Percentiles rank a stretch among this genome's conserved stretches.
These are phyloP conservation scores for Danionella cerebrum DNA, from an alignment of 2,113 vertebrate species.

Conservation along the genomic window DNA sequence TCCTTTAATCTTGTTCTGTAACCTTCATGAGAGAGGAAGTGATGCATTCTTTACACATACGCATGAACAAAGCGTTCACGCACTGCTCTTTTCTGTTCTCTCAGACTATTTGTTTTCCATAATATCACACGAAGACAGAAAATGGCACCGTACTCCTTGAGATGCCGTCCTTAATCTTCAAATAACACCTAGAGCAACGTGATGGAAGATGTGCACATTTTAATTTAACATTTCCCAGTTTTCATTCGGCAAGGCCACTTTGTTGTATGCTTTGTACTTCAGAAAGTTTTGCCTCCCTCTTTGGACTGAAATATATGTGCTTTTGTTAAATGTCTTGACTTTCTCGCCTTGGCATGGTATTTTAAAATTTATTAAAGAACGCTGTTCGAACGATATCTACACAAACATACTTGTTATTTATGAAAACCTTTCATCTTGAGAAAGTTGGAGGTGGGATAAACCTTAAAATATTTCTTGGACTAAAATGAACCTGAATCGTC, in stretches of 20 bases:
- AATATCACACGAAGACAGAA: slow-evolving; percentile 30
- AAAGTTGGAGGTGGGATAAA: too few species aligned
- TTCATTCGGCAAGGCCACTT: slow-evolving; percentile 11
- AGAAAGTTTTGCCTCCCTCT: background rate
- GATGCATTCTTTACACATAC: slow-evolving; percentile 46
- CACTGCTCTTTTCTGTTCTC: slow-evolving; percentile 37
- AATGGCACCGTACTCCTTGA: slow-evolving; percentile 26
- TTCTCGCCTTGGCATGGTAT: background rate
- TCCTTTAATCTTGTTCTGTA: slow-evolving; percentile 64
- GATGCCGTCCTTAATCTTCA: slow-evolving; percentile 21
- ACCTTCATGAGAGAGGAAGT: slow-evolving; percentile 51
- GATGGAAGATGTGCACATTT: background rate
- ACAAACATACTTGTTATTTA: background rate
- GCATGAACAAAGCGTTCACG: slow-evolving; percentile 25
- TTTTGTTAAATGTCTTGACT: too few species aligned
- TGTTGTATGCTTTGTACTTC: background rate
- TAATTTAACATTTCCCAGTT: slow-evolving; percentile 4
- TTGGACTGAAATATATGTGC: too few species aligned
- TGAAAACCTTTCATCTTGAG: background rate
- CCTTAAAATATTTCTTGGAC: too few species aligned
- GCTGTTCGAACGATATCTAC: background rate
- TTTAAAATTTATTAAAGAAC: background rate
- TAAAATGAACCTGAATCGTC: too few species aligned
- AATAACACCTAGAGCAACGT: slow-evolving; percentile 10
- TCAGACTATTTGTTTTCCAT: slow-evolving; percentile 61